Evolutionary conservation across 2,797 vertebrate species (phyloP), one percentile per base, ranked within the genome.

Genomic region (Hippoglossus hippoglossus): DNA sequence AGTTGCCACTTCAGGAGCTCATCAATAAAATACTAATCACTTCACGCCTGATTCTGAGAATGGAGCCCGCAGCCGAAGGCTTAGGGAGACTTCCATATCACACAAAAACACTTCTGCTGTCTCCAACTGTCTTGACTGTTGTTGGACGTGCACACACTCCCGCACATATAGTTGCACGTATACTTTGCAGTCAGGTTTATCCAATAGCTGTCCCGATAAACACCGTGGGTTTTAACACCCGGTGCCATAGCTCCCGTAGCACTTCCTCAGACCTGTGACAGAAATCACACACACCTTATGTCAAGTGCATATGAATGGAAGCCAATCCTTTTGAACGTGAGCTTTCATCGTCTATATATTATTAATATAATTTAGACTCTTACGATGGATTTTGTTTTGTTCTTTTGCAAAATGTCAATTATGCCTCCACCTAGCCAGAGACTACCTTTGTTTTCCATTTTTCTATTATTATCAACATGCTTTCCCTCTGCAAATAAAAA

Each of bases 21-120:
- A 94, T 95, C 94, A 95, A 94, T 95, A 94, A 94, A 94, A 93
- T 91, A 93, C 93, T 92, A 94, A 95, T 95, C 93, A 94, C 92
- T 92, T 93, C 91, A 93, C 71, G 85, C 73, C 81, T 89, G 91
- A 90, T 91, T 91, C 79, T 63, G 81, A 87, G 83, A 86, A 82
- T 75, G 81, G 68, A 83, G 86, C 79, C 21, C 26, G 77, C 78
- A 77, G 85, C 89, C 76, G 25, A 87, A 70, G 86, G 86, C 89
- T 93, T 92, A 92, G 73, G 76, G 82, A 91, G 92, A 89, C 91
- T 82, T 91, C 71, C 83, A 80, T 89, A 92, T 91, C 85, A 68
- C 84, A 75, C 61, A 80, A 83, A 89, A 89, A 84, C 69, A 86
- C 78, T 65, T 82, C 73, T 4, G 28, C 69, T 46, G 18, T 46